Evolutionary conservation across 2,888 invertebrate genomes (phyloP).

Genomic region (Diaprepes abbreviatus): DNA sequence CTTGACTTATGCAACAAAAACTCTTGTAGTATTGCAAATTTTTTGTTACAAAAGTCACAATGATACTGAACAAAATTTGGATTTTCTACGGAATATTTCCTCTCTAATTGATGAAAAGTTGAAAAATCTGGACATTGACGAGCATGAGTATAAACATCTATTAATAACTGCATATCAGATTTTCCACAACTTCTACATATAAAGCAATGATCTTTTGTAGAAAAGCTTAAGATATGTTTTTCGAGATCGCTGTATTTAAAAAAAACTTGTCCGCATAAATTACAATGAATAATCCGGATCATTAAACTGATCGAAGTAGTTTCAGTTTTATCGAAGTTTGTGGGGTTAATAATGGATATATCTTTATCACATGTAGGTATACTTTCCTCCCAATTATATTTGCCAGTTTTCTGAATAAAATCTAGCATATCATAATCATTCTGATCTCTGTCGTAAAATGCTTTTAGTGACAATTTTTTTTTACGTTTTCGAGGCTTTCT

Average conservation of each 20-base stretch:
- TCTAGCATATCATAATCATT: background rate
- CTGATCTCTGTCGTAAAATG: background rate
- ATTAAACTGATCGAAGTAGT: too few relatives aligned
- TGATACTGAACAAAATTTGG: background rate
- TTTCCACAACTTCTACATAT: background rate
- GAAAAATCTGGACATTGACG: background rate
- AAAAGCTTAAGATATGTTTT: slow-evolving; percentile 6
- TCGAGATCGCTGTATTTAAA: background rate
- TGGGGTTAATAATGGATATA: too few relatives aligned
- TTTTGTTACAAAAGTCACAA: slow-evolving; percentile 10
- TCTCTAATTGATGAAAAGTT: background rate
- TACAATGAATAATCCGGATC: background rate
- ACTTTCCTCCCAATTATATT: slow-evolving; percentile 4
- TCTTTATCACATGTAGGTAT: too few relatives aligned
- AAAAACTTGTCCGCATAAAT: background rate
- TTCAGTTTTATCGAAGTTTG: too few relatives aligned
- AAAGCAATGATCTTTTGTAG: slow-evolving; percentile 1
- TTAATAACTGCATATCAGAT: background rate
- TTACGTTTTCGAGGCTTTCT: too few relatives aligned
- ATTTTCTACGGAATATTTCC: background rate
- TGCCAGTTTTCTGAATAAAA: background rate
- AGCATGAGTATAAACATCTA: background rate
- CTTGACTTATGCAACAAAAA: slow-evolving; percentile 1
- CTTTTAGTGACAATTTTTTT: too few relatives aligned
- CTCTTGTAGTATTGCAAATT: background rate